Percentiles rank a stretch among this genome's conserved stretches.
Conservation (phyloP, 2,888 invertebrate genomes). For the Steinernema scapterisci region DNA sequence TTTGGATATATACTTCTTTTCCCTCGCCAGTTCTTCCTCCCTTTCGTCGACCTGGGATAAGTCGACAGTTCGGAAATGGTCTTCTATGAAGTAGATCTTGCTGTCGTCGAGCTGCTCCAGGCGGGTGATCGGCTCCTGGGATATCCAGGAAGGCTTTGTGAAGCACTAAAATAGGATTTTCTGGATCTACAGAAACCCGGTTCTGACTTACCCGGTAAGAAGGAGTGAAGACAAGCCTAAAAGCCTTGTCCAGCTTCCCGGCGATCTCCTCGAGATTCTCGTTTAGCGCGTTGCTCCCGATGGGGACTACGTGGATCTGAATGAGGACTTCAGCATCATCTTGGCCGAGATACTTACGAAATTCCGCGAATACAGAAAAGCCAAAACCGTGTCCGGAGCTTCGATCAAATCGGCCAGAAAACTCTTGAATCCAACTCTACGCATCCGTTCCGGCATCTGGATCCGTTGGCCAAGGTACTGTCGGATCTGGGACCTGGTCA, state of each 20-base stretch:
- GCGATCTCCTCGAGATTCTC: conserved; percentile 38
- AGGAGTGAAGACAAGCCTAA: conserved; percentile 38
- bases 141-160: background rate
- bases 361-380: conserved; percentile 39
- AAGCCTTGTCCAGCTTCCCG: conserved; percentile 21
- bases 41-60: background rate
- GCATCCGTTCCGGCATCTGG: conserved; percentile 34
- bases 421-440: conserved; percentile 47
- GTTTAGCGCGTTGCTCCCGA: conserved; percentile 43
- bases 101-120: background rate
- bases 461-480: background rate
- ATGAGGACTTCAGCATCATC: too few species aligned
- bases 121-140: background rate
- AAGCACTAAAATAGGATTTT: background rate
- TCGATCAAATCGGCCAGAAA: conserved; percentile 46
- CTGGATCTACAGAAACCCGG: too few species aligned
- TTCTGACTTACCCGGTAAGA: conserved; percentile 34
- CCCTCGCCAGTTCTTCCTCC: background rate
- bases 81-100: background rate
- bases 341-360: too few species aligned
- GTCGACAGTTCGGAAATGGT: background rate
- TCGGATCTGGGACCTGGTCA: conserved; percentile 36
- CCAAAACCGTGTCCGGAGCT: conserved; percentile 42
- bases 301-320: conserved; percentile 44
- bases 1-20: too few species aligned